Evolutionary conservation across 2,113 vertebrate species (phyloP), one percentile per base, ranked within the genome.

Genomic region (Urocolius indicus): DNA sequence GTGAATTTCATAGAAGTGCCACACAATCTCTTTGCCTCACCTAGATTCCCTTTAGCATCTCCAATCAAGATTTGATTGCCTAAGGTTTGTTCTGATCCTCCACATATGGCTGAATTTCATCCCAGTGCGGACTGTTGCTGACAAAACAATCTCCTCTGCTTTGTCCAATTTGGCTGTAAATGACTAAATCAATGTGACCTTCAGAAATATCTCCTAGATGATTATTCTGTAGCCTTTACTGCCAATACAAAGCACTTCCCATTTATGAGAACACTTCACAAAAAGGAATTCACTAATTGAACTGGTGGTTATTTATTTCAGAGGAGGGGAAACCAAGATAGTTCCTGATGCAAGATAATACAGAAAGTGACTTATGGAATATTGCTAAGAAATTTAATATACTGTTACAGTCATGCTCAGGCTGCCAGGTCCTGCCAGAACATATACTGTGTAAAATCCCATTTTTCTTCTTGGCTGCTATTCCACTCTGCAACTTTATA

Each of bases 111-210:
- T 83, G 65, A 89, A 57, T 82, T 91, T 87, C 68, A 67, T 59
- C 17, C 48, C 27, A 46, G 2, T 55, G 48, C 48, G 68, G 48
- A 67, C 57, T 52, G 26, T 8, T 87, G 66, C 74, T 94, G 73
- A 80, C 41, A 81, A 86, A 96, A 90, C 66, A 65, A 66, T 69
- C 76, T 91, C 57, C 48, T 77, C 59, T 67, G 27, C 45, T 91
- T 91, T 94, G 46, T 89, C 73, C 77, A 81, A 46, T 89, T 94
- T 77, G 69, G 73, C 74, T 78, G 45, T 61, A 93, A 93, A 91
- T 82, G 5, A 82, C 73, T 84, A 95, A 95, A 89, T 95, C 81
- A 75, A 93, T 84, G 73, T 67, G 84, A 92, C 95, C 80, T 94
- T 93, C 76, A 89, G 87, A 77, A 94, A 89, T 71, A 82, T 72